phyloP scores from a whole-genome alignment of 2,113 vertebrate genomes.

The Pelodiscus sinensis region DNA sequence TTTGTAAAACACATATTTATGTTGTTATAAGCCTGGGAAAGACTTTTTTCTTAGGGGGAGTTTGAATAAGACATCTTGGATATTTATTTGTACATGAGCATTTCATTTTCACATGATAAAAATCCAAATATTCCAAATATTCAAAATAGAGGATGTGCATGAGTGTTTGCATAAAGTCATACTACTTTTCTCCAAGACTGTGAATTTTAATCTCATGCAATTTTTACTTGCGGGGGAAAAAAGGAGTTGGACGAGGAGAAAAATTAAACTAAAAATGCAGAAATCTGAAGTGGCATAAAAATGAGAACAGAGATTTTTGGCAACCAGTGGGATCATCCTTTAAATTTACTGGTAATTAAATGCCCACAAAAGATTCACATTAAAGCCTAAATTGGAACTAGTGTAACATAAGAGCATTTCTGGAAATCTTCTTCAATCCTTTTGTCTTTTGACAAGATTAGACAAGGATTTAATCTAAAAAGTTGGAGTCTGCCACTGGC shows the following conservation, averaged over 20 bases:
- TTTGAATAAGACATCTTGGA: not conserved
- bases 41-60: not conserved
- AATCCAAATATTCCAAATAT: not conserved
- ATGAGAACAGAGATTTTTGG: not conserved
- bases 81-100: not conserved
- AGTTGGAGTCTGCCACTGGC: not conserved
- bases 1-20: not conserved
- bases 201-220: not conserved
- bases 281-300: not conserved
- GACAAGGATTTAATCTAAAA: not conserved
- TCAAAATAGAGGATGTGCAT: not conserved
- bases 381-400: not conserved
- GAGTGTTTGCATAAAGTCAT: not conserved
- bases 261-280: not conserved
- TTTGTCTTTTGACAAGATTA: not conserved
- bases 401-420: not conserved
- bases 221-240: not conserved
- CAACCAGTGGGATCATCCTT: not conserved
- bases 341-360: not conserved
- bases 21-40: not conserved
- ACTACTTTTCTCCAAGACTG: not conserved
- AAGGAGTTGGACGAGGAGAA: not conserved
- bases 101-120: not conserved
- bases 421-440: not conserved
- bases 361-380: not conserved